Evolutionary conservation across 2,797 vertebrate species (phyloP).

Genomic region (Ciconia nigra): DNA sequence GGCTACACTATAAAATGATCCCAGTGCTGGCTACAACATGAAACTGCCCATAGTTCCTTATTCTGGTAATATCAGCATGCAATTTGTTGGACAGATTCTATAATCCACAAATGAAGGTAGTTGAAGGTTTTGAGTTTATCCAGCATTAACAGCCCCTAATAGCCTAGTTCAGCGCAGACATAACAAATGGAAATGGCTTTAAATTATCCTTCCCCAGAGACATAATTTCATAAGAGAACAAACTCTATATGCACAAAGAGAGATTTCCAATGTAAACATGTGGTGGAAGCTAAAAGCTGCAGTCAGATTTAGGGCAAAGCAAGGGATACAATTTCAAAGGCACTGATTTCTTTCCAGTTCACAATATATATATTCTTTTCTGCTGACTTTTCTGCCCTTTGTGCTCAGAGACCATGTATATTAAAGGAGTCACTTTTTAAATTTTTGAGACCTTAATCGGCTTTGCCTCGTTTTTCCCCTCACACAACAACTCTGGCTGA

Average conservation of each 20-base stretch:
- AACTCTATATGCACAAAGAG: constrained; percentile 78
- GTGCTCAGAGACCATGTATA: constrained; percentile 42
- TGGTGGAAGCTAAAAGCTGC: constrained; percentile 76
- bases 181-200: constrained; percentile 82
- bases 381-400: constrained; percentile 64
- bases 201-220: constrained; percentile 80
- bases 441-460: constrained; percentile 53
- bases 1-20: constrained; percentile 30
- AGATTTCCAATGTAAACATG: constrained; percentile 80
- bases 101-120: constrained; percentile 75
- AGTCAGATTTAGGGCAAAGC: constrained; percentile 70
- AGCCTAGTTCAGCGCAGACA: constrained; percentile 77
- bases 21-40: constrained; percentile 23
- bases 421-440: constrained; percentile 64
- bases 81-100: constrained; percentile 75
- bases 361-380: constrained; percentile 52
- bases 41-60: constrained; percentile 17
- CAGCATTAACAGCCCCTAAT: constrained; percentile 76
- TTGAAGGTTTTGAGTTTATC: constrained; percentile 76
- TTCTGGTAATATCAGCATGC: constrained; percentile 59
- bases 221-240: constrained; percentile 80
- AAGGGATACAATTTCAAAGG: constrained; percentile 78
- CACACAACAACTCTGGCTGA: constrained; percentile 5
- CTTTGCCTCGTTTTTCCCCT: constrained; percentile 31
- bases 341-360: constrained; percentile 67